Base-by-base conservation (phyloP, 23 tunicate species). In the Halocynthia roretzi region DNA sequence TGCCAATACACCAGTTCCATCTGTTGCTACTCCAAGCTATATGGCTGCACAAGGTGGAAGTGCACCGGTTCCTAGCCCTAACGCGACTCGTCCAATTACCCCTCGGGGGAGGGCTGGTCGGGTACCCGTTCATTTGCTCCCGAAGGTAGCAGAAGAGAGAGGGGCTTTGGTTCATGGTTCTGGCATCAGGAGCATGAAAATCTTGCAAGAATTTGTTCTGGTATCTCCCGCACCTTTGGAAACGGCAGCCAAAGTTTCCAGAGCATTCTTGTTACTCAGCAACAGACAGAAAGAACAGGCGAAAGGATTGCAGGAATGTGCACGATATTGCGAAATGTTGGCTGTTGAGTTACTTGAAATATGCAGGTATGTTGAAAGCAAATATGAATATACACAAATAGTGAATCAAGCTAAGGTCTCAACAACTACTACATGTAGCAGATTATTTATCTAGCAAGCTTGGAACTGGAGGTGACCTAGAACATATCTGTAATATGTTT, bases 311-410 rank as follows among this genome's bases (percentile, higher is more conserved):
- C 78, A 71, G 44, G 92, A 92, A 21, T 92, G 98, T 67, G 83
- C 92, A 6, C 52, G 62, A 9, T 86, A 82, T 58, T 83, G 98
- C 71, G 91, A 92, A 79, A 72, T 53, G 7, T 68, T 86, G 6
- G 91, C 92, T 9, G 98, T 92, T 6, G 98, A 92, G 9, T 67
- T 92, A 51, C 77, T 92, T 52, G 92, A 85, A 67, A 82, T 92
- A 44, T 92, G 98, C 85, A 92, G 98, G 98, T 92, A 67, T 17
- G 54, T 31, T 31, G 44, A 31, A 31, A 31, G 44, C 44, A 1
- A 31, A 31, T 0, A 31, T 31, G 4, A 1, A 31, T 31, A 31
- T 31, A 31, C 44, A 31, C 44, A 4, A 31, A 31, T 31, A 31
- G 44, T 31, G 44, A 31, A 31, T 4, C 44, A 31, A 31, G 44